Evolutionary conservation across 1,140 invertebrate genomes (phyloP), one percentile per base, ranked within the genome.

Genomic region (Pectinophora gossypiella): DNA sequence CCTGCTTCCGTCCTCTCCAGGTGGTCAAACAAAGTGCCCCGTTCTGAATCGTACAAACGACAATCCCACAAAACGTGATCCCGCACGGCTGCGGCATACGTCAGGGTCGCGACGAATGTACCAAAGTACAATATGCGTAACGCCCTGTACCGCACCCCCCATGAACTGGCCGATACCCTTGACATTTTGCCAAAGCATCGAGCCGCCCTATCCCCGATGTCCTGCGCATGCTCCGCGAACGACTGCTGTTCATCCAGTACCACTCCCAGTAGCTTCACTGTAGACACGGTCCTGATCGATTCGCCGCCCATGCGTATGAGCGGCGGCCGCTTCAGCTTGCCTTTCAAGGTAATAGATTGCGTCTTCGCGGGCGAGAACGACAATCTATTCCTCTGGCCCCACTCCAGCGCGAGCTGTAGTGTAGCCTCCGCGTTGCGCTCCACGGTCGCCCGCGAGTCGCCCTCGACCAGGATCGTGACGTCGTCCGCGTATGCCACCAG

Each of bases 401-500:
- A 81, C 0, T 53, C 52, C 0, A 10, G 5, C 0, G 75, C 19
- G 4, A 19, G 4, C 1, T 50, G 10, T 3, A 56, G 23, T 0
- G 44, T 42, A 6, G 35, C 51, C 5, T 56, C 53, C 3, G 45
- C 42, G 20, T 48, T 62, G 0, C 19, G 6, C 49, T 79, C 74
- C 0, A 83, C 42, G n/a, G 59, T 56, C 9, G 38, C 48, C 16
- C 63, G 57, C 1, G 60, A 58, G 2, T 68, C 42, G 0, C 63
- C 79, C 19, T 64, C 60, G 4, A 81, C 55, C 1, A 79, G 5
- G 0, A 80, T 13, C 0, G 68, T 62, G 10, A 76, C 56, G 20
- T 87, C 84, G 21, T 85, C 82, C 0, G 82, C 82, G 19, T 83
- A 86, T 0, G 72, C 84, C 1, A 76, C 48, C 0, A 55, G 40